These are phyloP conservation scores for Aleiodes sp. DNA, from an alignment of 1,140 invertebrate species.

Conservation along the genomic window DNA sequence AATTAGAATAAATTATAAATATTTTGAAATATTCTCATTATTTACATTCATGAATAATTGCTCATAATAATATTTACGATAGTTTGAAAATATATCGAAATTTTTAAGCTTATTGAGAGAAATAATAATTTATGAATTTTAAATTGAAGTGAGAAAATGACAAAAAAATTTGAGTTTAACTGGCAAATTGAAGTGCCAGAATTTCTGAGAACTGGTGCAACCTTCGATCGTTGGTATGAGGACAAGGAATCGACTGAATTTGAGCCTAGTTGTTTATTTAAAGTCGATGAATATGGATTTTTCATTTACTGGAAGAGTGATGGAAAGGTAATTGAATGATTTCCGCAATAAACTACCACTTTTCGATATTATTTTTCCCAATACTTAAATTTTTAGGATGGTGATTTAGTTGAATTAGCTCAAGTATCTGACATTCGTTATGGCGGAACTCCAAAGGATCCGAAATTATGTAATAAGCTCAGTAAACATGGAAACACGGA, in stretches of 20 bases:
- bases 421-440: constrained; percentile 96
- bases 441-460: constrained; percentile 89
- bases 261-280: constrained; percentile 89
- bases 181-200: constrained; percentile 95
- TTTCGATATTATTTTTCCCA: constrained; percentile 11
- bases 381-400: constrained; percentile 77
- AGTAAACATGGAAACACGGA: constrained; percentile 78
- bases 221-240: constrained; percentile 97
- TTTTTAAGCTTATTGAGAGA: neutral
- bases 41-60: too few species aligned
- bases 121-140: neutral
- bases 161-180: constrained; percentile 98
- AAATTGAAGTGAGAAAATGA: constrained; percentile 72
- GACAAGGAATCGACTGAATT: constrained; percentile 89
- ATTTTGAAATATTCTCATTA: too few species aligned
- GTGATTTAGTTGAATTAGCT: constrained; percentile 94
- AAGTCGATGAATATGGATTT: constrained; percentile 98
- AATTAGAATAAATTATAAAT: too few species aligned
- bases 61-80: too few species aligned
- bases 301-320: constrained; percentile 99
- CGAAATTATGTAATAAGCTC: constrained; percentile 82
- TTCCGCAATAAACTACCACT: neutral
- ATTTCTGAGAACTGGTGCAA: constrained; percentile 79
- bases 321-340: constrained; percentile 76
- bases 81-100: too few species aligned